These are phyloP conservation scores for Ptychobarbus kaznakovi DNA, from an alignment of 2,797 vertebrate species.

Conservation along the genomic window DNA sequence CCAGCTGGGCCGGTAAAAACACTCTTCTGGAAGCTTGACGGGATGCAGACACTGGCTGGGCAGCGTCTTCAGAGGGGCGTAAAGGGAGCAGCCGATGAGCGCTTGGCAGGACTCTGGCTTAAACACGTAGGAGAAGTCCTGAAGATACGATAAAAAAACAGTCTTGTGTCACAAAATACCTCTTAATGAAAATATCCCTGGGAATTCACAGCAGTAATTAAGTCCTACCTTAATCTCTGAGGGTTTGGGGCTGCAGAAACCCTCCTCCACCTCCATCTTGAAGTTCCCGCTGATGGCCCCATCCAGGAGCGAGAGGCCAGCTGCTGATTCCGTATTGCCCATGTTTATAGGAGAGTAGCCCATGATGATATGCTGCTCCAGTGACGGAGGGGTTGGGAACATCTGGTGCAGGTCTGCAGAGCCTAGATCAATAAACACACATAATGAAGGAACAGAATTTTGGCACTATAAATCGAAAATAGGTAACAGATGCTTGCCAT, in stretches of 20 bases:
- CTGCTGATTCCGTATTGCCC: conserved; percentile 88
- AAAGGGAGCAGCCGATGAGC: conserved; percentile 95
- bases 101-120: conserved; percentile 92
- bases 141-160: conserved; percentile 5
- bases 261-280: conserved; percentile 96
- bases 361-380: conserved; percentile 81
- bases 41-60: conserved; percentile 95
- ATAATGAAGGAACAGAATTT: conserved; percentile 39
- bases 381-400: conserved; percentile 96
- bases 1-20: conserved; percentile 94
- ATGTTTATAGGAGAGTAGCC: conserved; percentile 99
- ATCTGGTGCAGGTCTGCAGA: conserved; percentile 97
- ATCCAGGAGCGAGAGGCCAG: conserved; percentile 88
- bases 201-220: background rate
- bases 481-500: conserved; percentile 43
- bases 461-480: conserved; percentile 44
- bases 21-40: conserved; percentile 92
- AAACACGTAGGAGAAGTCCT: conserved; percentile 98
- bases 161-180: background rate
- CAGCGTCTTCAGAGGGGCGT: conserved; percentile 93
- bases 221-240: conserved; percentile 91
- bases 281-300: conserved; percentile 87
- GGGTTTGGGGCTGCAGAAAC: conserved; percentile 97
- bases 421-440: conserved; percentile 72
- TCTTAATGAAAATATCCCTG: background rate